Evolutionary conservation across 2,888 invertebrate species (phyloP), one percentile per base, ranked within the genome.

Genomic region (Tiphia femorata): DNA sequence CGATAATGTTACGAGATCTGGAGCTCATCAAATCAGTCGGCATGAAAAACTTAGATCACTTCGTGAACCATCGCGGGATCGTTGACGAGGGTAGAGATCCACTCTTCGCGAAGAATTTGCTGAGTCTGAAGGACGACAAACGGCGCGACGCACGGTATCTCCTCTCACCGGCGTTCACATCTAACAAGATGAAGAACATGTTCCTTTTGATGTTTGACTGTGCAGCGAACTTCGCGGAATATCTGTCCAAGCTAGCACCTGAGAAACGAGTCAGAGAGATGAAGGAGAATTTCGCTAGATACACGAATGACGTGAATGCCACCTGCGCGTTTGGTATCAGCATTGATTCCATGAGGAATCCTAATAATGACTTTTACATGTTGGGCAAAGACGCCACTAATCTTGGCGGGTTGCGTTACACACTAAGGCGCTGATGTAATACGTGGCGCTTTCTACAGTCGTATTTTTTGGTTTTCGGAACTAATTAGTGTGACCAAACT

Each of bases 181-280:
- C 85, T 8, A 86, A 86, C 46, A 88, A 88, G 72, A 86, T 88
- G 86, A 84, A 85, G 42, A 72, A 76, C 10, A 86, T 88, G 85
- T 79, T 86, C 67, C 83, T 83, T 0, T 80, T 86, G 30, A 48
- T 62, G 2, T 52, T 58, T 0, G 76, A 76, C n/a, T 78, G 79
- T 38, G 77, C 76, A 8, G 63, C 50, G 35, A 75, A 72, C 20
- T 75, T 79, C 41, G 59, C 61, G 6, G 42, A 70, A 10, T 61
- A 70, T 51, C 61, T 76, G 10, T 23, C 3, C 2, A 30, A 23
- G 10, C 43, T 35, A 23, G 53, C 20, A 46, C 51, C 63, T 3
- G 20, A 55, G 0, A 46, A 57, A 1, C 47, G 23, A 5, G 42
- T 73, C 3, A 78, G 53, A 75, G 70, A 79, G 25, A 59, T 74